phyloP scores from a whole-genome alignment of 2,113 vertebrate species.

The Laticauda laticaudata region DNA sequence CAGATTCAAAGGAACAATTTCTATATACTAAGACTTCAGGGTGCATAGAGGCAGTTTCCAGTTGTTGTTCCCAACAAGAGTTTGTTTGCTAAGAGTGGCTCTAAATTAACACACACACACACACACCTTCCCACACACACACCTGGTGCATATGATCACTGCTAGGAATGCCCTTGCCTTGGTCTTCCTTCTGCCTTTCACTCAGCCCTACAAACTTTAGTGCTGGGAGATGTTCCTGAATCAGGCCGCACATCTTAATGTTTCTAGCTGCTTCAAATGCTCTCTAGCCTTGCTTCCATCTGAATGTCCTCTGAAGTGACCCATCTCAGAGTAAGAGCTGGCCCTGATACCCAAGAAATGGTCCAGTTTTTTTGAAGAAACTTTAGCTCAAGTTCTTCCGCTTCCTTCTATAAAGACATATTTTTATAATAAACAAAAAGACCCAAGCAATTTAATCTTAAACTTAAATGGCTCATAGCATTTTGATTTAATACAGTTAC shows the following conservation, averaged over 20 bases:
- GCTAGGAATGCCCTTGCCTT: background rate
- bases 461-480: background rate
- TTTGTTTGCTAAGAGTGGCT: background rate
- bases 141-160: background rate
- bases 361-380: background rate
- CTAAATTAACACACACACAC: background rate
- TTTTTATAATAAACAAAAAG: background rate
- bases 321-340: background rate
- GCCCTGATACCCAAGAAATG: background rate
- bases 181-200: background rate
- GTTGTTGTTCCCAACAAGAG: background rate
- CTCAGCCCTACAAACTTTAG: background rate
- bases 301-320: background rate
- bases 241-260: background rate
- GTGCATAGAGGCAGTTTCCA: background rate
- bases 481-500: background rate
- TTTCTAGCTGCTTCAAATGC: background rate
- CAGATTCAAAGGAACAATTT: background rate
- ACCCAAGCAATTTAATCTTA: background rate
- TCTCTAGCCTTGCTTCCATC: background rate
- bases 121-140: too few relatives aligned
- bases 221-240: background rate
- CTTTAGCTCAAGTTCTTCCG: background rate
- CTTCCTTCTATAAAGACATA: background rate
- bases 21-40: background rate